Conservation (phyloP, 1,140 invertebrate species). For the Aphelinus atriplicis region DNA sequence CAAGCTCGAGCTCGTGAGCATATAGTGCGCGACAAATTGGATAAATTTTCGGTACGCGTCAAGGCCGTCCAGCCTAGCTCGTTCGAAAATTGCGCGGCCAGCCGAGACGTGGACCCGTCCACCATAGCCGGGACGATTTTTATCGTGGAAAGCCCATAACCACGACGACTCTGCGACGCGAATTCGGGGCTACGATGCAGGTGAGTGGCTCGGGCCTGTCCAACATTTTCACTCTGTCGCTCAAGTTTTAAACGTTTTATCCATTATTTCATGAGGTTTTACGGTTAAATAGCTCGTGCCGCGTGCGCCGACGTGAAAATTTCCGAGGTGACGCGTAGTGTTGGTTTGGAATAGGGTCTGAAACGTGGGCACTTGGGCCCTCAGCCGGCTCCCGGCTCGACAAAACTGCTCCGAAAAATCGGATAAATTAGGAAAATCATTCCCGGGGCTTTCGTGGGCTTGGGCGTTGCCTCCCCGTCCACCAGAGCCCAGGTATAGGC, state of each 20-base stretch:
- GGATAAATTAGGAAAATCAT: constrained; percentile 43
- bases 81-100: constrained; percentile 30
- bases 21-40: constrained; percentile 59
- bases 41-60: constrained; percentile 56
- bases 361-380: constrained; percentile 50
- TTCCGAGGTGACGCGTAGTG: constrained; percentile 43
- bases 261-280: constrained; percentile 2
- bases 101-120: too few species aligned
- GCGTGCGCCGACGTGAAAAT: constrained; percentile 7
- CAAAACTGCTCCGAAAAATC: constrained; percentile 46
- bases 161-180: constrained; percentile 55
- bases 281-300: background rate
- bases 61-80: constrained; percentile 37
- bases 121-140: background rate
- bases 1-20: constrained; percentile 53
- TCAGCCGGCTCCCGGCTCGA: constrained; percentile 37
- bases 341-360: constrained; percentile 60
- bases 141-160: background rate
- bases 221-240: constrained; percentile 44
- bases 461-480: constrained; percentile 52
- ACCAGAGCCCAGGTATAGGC: constrained; percentile 44
- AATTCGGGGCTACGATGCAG: constrained; percentile 62
- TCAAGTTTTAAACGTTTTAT: constrained; percentile 11
- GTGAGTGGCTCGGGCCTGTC: constrained; percentile 56
- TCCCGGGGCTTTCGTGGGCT: constrained; percentile 41